A percentile compares a stretch with the other conserved stretches of the same genome.
These are phyloP conservation scores for Coendou prehensilis DNA, from an alignment of 2,797 vertebrate species.

Conservation along the genomic window DNA sequence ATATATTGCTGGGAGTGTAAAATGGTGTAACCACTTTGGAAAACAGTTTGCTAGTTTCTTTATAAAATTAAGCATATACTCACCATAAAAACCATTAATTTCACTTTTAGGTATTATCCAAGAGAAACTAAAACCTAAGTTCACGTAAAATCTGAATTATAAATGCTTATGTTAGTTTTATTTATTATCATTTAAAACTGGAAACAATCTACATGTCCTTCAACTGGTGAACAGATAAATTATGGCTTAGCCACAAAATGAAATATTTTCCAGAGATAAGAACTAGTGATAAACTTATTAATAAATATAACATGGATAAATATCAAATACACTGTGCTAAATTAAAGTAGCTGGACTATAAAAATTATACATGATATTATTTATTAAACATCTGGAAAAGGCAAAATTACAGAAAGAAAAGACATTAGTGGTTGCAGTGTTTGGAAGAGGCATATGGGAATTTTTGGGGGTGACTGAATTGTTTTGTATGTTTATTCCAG, in stretches of 20 bases:
- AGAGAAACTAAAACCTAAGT: slow-evolving; percentile 14
- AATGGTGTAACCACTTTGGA: neutral
- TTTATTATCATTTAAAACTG: neutral
- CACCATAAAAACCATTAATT: neutral
- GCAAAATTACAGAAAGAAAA: slow-evolving; percentile 24
- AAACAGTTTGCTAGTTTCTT: slow-evolving; percentile 32
- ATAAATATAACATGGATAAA: neutral
- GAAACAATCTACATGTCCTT: neutral
- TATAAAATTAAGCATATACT: neutral
- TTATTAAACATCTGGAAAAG: neutral
- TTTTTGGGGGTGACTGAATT: neutral
- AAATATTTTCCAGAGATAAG: slow-evolving; percentile 10
- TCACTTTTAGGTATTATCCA: neutral
- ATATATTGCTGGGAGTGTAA: neutral
- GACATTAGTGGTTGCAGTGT: neutral
- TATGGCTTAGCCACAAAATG: neutral
- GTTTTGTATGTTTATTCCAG: neutral
- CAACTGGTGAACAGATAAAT: slow-evolving; percentile 1
- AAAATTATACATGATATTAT: neutral
- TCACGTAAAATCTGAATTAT: neutral
- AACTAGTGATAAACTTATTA: neutral
- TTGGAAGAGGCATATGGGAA: neutral
- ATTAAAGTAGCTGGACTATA: neutral
- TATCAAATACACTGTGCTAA: slow-evolving; percentile 19
- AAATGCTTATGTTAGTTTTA: neutral